phyloP scores from a whole-genome alignment of 64 coral and sea anemone species.

The Montipora sp. region DNA sequence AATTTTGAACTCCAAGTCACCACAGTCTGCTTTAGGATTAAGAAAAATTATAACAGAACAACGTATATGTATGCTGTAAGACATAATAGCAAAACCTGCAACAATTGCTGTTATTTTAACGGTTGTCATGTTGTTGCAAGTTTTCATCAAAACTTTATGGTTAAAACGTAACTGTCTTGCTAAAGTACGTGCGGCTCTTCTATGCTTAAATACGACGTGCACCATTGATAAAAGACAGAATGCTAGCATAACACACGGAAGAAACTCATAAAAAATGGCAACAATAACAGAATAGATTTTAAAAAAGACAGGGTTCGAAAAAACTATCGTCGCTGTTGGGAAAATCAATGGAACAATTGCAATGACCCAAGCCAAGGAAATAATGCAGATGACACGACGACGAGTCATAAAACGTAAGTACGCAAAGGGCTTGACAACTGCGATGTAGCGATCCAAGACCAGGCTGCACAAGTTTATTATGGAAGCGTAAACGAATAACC shows the following conservation, averaged over 20 bases:
- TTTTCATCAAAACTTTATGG: no score
- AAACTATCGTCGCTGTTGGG: neutral
- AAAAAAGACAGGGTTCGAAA: neutral
- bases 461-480: neutral
- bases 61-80: no score
- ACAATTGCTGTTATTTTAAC: no score
- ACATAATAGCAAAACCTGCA: no score
- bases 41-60: no score
- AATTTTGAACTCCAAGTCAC: no score
- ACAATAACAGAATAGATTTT: no score
- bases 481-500: neutral
- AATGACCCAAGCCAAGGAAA: neutral
- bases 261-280: neutral
- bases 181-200: no score
- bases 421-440: neutral
- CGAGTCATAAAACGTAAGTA: neutral
- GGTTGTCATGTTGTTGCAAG: no score
- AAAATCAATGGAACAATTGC: neutral
- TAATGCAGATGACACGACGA: neutral
- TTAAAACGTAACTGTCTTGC: no score
- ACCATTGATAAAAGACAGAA: constrained; percentile 3
- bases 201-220: neutral
- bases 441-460: constrained; percentile 14
- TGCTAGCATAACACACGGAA: neutral
- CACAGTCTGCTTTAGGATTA: no score